phyloP scores from a whole-genome alignment of 2,888 invertebrate genomes.

The Venusia cambrica region DNA sequence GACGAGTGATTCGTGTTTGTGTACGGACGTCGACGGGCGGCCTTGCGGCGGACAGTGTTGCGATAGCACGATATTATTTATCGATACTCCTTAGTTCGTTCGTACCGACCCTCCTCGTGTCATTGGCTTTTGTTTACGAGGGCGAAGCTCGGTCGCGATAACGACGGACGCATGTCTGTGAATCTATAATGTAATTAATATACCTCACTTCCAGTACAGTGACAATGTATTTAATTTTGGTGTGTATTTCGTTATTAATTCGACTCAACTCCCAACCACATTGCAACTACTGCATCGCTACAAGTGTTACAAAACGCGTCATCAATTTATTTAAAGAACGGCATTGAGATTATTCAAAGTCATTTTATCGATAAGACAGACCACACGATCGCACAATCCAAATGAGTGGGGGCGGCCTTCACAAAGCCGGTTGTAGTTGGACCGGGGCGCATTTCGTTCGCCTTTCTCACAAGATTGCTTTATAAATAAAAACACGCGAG shows the following conservation, averaged over 20 bases:
- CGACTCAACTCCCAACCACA: no score
- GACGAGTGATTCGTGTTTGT: constrained; percentile 40
- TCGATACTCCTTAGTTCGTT: constrained; percentile 53
- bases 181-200: constrained; percentile 44
- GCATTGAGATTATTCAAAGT: constrained; percentile 32
- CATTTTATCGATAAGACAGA: constrained; percentile 56
- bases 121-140: constrained; percentile 75
- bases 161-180: constrained; percentile 32
- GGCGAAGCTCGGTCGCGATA: constrained; percentile 61
- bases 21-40: constrained; percentile 58
- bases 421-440: constrained; percentile 71
- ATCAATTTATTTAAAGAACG: constrained; percentile 15
- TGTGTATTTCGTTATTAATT: no score
- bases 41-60: constrained; percentile 73
- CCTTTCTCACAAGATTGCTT: constrained; percentile 72
- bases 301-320: constrained; percentile 1
- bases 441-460: constrained; percentile 70
- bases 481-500: constrained; percentile 27
- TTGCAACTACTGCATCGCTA: not conserved
- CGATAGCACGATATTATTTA: constrained; percentile 56
- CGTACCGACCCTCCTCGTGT: constrained; percentile 60
- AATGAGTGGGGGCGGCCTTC: constrained; percentile 72
- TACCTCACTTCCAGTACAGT: constrained; percentile 17
- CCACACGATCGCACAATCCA: constrained; percentile 54
- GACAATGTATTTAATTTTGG: no score